Base-by-base conservation (phyloP, 2,113 vertebrate genomes). In the Lophura nycthemera region DNA sequence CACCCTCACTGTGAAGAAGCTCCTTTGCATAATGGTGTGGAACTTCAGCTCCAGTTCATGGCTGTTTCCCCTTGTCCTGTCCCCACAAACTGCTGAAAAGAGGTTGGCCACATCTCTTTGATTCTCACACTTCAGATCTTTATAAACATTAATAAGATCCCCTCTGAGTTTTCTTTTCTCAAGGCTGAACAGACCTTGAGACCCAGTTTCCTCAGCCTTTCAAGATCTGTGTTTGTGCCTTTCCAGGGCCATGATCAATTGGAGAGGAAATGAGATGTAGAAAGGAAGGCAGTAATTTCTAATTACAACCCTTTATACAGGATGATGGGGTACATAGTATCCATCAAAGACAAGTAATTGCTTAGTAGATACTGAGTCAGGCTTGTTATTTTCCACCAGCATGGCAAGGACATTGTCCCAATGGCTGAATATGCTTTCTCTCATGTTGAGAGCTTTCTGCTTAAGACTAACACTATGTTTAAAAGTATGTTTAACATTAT, bases 381-480 rank as follows among this genome's bases (percentile, higher is more conserved):
- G 43, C 15, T 90, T 90, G 42, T 77, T n/a, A 86, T 78, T 96
- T 94, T 76, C 69, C 73, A 86, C 19, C 82, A 93, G 69, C 57
- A n/a, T 88, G 52, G 60, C 86, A 88, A 96, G 57, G 65, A 75
- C 1, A 0, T 6, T 6, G n/a, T 88, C 64, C 42, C 90, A 80
- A 11, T 30, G 43, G 57, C 86, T 86, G 61, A 94, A 60, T 78
- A 27, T 40, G 65, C 61, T 88, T 90, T 81, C 30, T 91, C 13
- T 67, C 57, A 65, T 29, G n/a, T 34, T 64, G 57, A 88, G 54
- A 60, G 42, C 73, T 83, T 86, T 92, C 42, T 83, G 47, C 38
- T 90, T 90, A 86, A 66, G 57, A 32, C 8, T 86, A 88, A 86
- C 81, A 71, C 42, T 86, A 60, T 63, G 80, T 93, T 93, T 93